A percentile compares a stretch with the other conserved stretches of the same genome.
phyloP scores from a whole-genome alignment of 2,797 vertebrate species.

The Potorous gilbertii region DNA sequence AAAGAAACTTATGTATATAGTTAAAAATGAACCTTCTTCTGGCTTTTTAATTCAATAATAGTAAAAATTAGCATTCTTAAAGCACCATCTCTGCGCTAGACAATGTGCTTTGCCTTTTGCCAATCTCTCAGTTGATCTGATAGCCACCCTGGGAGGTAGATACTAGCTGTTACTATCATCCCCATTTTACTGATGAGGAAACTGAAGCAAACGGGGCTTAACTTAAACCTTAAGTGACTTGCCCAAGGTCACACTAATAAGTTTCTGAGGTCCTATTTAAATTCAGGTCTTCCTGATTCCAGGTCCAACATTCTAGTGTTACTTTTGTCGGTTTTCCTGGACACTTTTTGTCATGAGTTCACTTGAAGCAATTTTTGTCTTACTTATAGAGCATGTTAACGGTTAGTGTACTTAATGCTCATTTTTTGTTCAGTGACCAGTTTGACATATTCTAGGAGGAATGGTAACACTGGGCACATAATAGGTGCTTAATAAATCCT shows the following conservation, averaged over 20 bases:
- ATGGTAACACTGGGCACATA: background rate
- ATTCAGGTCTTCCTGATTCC: background rate
- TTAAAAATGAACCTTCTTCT: background rate
- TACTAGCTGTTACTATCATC: background rate
- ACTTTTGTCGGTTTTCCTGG: background rate
- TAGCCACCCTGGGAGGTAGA: constrained; percentile 21
- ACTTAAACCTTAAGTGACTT: background rate
- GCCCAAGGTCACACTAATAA: background rate
- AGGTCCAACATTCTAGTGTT: background rate
- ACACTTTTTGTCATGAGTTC: background rate
- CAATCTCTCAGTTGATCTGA: background rate
- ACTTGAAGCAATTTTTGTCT: background rate
- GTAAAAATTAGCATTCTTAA: constrained; percentile 15
- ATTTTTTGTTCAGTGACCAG: background rate
- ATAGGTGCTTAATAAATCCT: background rate
- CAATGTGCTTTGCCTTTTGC: background rate
- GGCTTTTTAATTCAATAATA: constrained; percentile 11
- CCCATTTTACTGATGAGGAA: background rate
- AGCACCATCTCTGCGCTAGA: background rate
- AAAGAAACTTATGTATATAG: background rate
- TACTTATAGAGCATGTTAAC: background rate
- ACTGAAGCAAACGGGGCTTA: background rate
- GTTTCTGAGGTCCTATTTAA: background rate
- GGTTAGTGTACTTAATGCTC: background rate
- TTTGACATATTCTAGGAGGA: background rate